phyloP scores from a whole-genome alignment of 1,140 invertebrate genomes.

The Triops cancriformis region DNA sequence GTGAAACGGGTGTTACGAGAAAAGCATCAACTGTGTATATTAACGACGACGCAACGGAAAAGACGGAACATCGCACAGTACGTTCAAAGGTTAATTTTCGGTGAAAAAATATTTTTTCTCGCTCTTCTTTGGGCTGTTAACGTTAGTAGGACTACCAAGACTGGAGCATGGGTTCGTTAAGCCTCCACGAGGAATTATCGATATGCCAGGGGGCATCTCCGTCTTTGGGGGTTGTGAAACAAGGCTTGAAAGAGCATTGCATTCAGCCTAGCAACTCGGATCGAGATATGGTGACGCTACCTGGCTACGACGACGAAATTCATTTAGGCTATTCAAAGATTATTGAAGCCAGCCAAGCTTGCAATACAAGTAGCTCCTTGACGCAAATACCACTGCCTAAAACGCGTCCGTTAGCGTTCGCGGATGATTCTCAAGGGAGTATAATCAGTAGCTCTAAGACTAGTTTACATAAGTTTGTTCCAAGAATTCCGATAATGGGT shows the following conservation, averaged over 20 bases:
- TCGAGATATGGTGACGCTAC: not conserved
- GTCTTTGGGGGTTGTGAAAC: not conserved
- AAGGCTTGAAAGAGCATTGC: not conserved
- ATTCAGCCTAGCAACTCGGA: not conserved
- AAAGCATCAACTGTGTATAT: too few species aligned
- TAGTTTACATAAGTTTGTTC: not conserved
- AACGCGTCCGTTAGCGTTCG: not conserved
- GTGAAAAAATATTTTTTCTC: not conserved
- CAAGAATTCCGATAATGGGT: not conserved
- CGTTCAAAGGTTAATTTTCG: too few species aligned
- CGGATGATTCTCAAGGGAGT: not conserved
- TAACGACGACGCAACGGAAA: too few species aligned
- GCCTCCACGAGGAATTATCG: not conserved
- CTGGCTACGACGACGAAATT: not conserved
- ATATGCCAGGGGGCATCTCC: not conserved
- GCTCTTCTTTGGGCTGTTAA: not conserved
- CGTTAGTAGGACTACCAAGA: not conserved
- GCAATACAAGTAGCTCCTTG: not conserved
- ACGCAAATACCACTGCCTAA: conserved; percentile 4
- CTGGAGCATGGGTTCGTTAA: not conserved
- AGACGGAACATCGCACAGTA: not conserved
- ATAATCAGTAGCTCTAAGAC: not conserved
- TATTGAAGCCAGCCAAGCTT: not conserved
- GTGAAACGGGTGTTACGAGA: too few species aligned
- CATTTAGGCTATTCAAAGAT: not conserved